Evolutionary conservation across 2,113 vertebrate species (phyloP), one percentile per base, ranked within the genome.

Genomic region (Corythornis madagascariensis): DNA sequence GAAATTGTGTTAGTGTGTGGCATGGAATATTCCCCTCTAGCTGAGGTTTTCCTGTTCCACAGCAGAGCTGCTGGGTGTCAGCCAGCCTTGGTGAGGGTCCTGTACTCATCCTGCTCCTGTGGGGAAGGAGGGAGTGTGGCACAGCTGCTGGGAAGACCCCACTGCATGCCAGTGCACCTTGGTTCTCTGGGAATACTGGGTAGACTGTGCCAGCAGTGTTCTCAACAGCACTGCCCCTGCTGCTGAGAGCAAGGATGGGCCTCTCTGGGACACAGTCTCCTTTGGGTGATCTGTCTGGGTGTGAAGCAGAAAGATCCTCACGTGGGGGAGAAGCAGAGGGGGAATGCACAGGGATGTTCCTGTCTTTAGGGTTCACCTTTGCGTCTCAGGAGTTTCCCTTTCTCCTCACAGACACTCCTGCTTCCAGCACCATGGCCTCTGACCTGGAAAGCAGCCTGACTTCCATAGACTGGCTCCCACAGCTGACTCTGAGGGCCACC

Each of bases 401-500:
- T 73, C 50, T 96, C 47, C 45, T 55, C 60, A 52, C 78, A 98
- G 97, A 89, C 82, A 89, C 17, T 90, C 53, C 74, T 92, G 87
- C 84, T 80, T 78, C 61, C 77, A 92, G 88, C 76, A 86, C 66
- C 70, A 99, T 99, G 99, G 98, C 99, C 56, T 99, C 99, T 38
- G 98, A 99, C 88, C 93, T 99, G 92, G 98, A 99, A 97, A 99
- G 99, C 87, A 99, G 99, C 96, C 98, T 99, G 83, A 99, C 99
- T 73, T 99, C 99, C 91, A 99, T 99, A 94, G 99, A 99, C 98
- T 99, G 99, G 99, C 98, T 99, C 66, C 99, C 99, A 48, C 98
- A 99, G 95, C 98, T 99, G 94, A 98, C 98, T 86, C 98, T 99
- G 88, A 98, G 98, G 47, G 99, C 99, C 5, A 99, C 99, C 70